These are phyloP conservation scores for Babyrousa celebensis DNA, from an alignment of 2,797 vertebrate genomes.

Conservation along the genomic window DNA sequence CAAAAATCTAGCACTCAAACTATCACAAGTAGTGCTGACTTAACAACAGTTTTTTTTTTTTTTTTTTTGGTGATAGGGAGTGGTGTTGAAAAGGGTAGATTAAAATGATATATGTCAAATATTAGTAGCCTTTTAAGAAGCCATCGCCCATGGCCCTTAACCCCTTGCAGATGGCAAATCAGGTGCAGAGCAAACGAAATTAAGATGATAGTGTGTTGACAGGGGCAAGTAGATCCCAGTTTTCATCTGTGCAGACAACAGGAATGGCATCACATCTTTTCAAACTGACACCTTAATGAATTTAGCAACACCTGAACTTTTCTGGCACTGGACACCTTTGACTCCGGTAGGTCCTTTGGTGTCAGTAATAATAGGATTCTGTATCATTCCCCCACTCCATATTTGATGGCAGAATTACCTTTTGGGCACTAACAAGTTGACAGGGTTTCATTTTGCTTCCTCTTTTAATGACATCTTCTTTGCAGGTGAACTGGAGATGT, in stretches of 20 bases:
- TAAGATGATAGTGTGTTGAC: constrained; percentile 97
- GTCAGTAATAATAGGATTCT: constrained; percentile 97
- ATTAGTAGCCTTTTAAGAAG: constrained; percentile 89
- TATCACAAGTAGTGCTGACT: constrained; percentile 14
- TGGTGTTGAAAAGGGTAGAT: constrained; percentile 86
- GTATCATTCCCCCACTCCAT: constrained; percentile 92
- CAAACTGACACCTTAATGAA: constrained; percentile 97
- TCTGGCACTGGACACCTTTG: constrained; percentile 94
- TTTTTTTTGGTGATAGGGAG: not conserved
- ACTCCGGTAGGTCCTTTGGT: constrained; percentile 93
- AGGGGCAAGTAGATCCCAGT: constrained; percentile 94
- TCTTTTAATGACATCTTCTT: constrained; percentile 95
- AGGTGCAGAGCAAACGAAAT: constrained; percentile 94
- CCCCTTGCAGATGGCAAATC: constrained; percentile 94
- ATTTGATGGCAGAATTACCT: constrained; percentile 95
- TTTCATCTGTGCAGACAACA: constrained; percentile 95
- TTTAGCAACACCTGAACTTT: constrained; percentile 98
- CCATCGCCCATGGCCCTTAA: constrained; percentile 91
- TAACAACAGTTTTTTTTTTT: not conserved
- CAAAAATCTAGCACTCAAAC: constrained; percentile 85
- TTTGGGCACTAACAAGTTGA: constrained; percentile 96
- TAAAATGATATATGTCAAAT: constrained; percentile 94
- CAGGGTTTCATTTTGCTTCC: constrained; percentile 96
- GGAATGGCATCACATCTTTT: constrained; percentile 94
- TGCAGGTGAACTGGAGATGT: constrained; percentile 93